Percentiles rank a stretch among this genome's conserved stretches.
Evolutionary conservation across 2,888 invertebrate species (phyloP).

Genomic region (Sphecodes monilicornis): DNA sequence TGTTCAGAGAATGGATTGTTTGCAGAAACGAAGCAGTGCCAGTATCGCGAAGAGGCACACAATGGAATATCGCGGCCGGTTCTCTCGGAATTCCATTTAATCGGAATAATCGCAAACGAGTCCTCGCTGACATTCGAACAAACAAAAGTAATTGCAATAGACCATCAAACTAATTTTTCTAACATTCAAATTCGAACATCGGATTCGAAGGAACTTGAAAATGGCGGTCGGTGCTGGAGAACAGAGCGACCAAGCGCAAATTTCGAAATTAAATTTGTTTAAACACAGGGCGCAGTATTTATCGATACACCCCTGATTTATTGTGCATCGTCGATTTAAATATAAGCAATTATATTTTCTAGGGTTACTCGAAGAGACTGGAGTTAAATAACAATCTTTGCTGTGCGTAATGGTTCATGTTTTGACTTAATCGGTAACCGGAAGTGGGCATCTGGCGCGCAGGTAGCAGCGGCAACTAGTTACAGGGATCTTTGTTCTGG

Average conservation of each 20-base stretch:
- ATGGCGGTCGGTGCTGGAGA: background rate
- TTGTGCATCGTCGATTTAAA: background rate
- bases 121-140: background rate
- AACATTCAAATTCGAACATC: background rate
- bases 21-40: slow-evolving; percentile 55
- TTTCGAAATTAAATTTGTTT: background rate
- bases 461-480: slow-evolving; percentile 6
- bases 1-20: slow-evolving; percentile 26
- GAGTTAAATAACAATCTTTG: background rate
- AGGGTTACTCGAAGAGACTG: background rate
- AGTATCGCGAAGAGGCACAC: slow-evolving; percentile 42
- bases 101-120: background rate
- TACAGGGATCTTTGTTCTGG: background rate
- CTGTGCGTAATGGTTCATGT: background rate
- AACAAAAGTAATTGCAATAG: background rate
- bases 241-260: background rate
- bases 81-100: slow-evolving; percentile 23
- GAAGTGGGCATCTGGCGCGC: background rate
- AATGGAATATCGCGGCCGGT: slow-evolving; percentile 45
- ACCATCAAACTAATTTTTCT: background rate
- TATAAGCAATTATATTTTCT: background rate
- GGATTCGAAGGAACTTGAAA: background rate
- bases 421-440: background rate
- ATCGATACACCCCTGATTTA: background rate
- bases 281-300: background rate